These are phyloP conservation scores for Papilio helenus DNA, from an alignment of 1,140 invertebrate genomes.

Conservation along the genomic window DNA sequence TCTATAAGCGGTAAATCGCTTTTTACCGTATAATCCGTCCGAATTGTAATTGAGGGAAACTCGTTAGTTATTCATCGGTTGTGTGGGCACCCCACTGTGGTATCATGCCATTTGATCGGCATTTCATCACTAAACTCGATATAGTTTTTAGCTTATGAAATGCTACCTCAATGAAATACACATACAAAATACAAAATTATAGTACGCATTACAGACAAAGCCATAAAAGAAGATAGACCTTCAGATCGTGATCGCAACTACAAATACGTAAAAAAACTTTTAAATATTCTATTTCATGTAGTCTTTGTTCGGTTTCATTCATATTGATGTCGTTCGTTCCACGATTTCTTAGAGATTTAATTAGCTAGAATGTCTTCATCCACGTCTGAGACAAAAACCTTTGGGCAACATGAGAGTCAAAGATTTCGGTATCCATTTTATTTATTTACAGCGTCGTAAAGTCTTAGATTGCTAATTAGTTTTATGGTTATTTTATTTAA, in stretches of 20 bases:
- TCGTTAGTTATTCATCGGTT: slow-evolving; percentile 71
- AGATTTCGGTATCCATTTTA: slow-evolving; percentile 59
- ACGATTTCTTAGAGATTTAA: slow-evolving; percentile 23
- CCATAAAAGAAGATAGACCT: too few relatives aligned
- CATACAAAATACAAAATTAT: too few relatives aligned
- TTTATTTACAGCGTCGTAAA: slow-evolving; percentile 74
- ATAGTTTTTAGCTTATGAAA: slow-evolving; percentile 47
- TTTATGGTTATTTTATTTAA: slow-evolving; percentile 69
- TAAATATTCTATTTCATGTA: neutral
- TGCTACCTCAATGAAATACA: slow-evolving; percentile 32
- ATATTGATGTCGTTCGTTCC: slow-evolving; percentile 55
- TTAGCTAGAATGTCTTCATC: slow-evolving; percentile 67
- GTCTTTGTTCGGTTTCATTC: slow-evolving; percentile 49
- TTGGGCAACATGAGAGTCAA: slow-evolving; percentile 60
- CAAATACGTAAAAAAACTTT: neutral
- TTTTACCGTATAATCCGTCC: slow-evolving; percentile 62
- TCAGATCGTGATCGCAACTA: too few relatives aligned
- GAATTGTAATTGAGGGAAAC: slow-evolving; percentile 63
- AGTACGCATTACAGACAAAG: too few relatives aligned
- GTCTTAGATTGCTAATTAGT: slow-evolving; percentile 76
- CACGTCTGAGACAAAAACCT: slow-evolving; percentile 62
- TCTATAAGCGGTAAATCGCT: slow-evolving; percentile 57
- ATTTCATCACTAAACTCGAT: slow-evolving; percentile 59
- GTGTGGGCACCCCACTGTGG: slow-evolving; percentile 62
- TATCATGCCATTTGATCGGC: slow-evolving; percentile 66